Evolutionary conservation across 2,113 vertebrate species (phyloP).

Genomic region (Paralichthys olivaceus): DNA sequence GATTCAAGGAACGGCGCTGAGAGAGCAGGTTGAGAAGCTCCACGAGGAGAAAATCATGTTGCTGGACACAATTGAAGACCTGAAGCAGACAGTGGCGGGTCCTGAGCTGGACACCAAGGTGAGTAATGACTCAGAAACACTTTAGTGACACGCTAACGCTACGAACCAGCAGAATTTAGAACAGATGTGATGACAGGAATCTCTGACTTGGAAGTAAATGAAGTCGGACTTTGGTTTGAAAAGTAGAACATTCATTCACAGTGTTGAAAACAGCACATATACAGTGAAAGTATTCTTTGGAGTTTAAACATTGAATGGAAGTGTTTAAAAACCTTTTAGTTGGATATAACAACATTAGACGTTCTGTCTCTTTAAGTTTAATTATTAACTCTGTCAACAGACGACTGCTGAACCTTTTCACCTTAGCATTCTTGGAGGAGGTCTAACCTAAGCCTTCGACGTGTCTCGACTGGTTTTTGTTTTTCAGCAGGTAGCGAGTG

Average conservation of each 20-base stretch:
- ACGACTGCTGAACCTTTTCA: constrained; percentile 48
- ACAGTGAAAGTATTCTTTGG: neutral
- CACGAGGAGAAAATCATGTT: constrained; percentile 82
- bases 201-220: neutral
- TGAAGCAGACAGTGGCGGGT: constrained; percentile 74
- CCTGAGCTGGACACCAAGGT: constrained; percentile 68
- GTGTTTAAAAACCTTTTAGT: too few species aligned
- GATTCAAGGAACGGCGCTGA: constrained; percentile 61
- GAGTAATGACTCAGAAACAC: constrained; percentile 17
- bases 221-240: constrained; percentile 16
- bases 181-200: constrained; percentile 1
- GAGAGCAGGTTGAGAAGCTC: constrained; percentile 79
- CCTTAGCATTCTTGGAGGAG: constrained; percentile 70
- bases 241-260: neutral
- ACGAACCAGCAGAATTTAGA: constrained; percentile 8
- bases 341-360: too few species aligned
- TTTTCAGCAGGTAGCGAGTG: constrained; percentile 64
- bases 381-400: constrained; percentile 6
- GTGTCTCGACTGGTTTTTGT: constrained; percentile 69
- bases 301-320: too few species aligned
- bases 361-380: constrained; percentile 7
- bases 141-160: neutral
- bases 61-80: constrained; percentile 81
- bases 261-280: neutral
- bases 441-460: constrained; percentile 62